Base-by-base conservation (phyloP, 2,888 invertebrate genomes). In the Julus scanicus region DNA sequence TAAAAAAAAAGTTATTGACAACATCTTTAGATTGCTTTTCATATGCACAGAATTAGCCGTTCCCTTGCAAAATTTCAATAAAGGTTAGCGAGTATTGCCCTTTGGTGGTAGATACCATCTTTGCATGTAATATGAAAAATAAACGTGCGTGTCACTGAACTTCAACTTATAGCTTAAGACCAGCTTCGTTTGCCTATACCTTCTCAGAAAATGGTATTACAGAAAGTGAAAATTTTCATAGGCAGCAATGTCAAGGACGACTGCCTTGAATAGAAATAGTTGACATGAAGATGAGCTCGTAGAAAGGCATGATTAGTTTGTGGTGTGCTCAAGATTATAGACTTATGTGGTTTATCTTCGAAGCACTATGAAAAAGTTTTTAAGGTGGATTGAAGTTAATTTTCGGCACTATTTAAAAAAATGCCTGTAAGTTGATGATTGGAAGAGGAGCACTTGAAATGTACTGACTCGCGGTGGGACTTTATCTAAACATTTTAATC, bases 121-220 rank as follows among this genome's bases (percentile, higher is more conserved):
- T 84, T 37, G 84, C 44, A 44, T 39, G 84, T 44, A 84, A 40
- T 84, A 84, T 84, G 84, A 84, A 84, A 53, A 84, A 84, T 84
- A 84, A 84, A 84, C 84, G 84, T 84, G 84, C 39, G 29, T 84
- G 84, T 84, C 84, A 84, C 40, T 84, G 84, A 84, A 84, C 84
- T 84, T 84, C 84, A 17, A n/a, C 44, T 84, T 39, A 37, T 9
- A 63, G 39, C 17, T 84, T 84, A 84, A 39, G 40, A 84, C n/a
- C 39, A 44, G 17, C 84, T 17, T 84, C 84, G 84, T 84, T 39
- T 84, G 37, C 39, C 84, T 37, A 6, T 20, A 63, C 63, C n/a
- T n/a, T 63, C 20, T n/a, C 63, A 63, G 8, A 63, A 20, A 63
- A n/a, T 63, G 20, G 6, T 9, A 63, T 63, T 63, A 20, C 20